Conservation (phyloP, 2,113 vertebrate genomes). For the Smithornis capensis region DNA sequence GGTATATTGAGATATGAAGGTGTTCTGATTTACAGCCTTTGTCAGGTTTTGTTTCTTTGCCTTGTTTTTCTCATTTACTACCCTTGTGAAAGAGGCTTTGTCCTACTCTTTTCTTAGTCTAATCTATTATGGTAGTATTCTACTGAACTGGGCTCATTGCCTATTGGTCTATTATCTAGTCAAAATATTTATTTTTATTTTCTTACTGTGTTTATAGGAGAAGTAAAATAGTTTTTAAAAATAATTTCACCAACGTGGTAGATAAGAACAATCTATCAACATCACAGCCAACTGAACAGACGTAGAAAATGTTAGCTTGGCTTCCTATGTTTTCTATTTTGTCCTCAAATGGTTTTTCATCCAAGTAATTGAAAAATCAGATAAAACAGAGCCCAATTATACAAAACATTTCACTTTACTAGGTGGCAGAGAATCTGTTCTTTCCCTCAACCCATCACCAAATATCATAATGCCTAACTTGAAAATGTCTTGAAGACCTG, state of each 20-base stretch:
- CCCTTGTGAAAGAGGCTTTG: not conserved
- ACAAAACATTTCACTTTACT: not conserved
- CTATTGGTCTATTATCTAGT: not conserved
- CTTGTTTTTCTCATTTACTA: not conserved
- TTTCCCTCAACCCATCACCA: not conserved
- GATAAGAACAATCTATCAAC: not conserved
- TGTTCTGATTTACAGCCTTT: not conserved
- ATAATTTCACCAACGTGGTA: not conserved
- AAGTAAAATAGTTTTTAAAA: not conserved
- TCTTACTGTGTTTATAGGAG: not conserved
- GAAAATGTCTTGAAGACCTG: not conserved
- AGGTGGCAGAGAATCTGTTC: not conserved
- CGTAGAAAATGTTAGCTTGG: not conserved
- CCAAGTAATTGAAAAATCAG: not conserved
- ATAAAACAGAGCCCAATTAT: not conserved
- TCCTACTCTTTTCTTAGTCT: not conserved
- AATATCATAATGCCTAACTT: not conserved
- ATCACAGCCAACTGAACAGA: not conserved
- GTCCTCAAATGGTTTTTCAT: not conserved
- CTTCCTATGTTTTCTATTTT: not conserved
- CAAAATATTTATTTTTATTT: not conserved
- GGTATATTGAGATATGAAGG: not conserved
- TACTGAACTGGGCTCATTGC: not conserved
- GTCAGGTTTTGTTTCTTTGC: not conserved
- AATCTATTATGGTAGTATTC: not conserved